These are phyloP conservation scores for Artibeus lituratus DNA, from an alignment of 2,797 vertebrate genomes.

Conservation along the genomic window DNA sequence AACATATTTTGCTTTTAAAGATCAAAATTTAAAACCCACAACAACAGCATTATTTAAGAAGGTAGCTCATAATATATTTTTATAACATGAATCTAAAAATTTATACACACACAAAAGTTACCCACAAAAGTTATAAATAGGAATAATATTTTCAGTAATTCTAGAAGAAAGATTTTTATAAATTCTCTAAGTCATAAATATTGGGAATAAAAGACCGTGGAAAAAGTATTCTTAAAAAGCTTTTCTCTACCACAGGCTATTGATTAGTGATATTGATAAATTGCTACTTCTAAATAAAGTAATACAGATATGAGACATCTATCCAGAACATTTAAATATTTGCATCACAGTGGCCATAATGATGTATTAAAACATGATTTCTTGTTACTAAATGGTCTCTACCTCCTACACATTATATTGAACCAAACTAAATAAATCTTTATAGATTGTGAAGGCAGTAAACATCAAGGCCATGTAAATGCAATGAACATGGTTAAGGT, in stretches of 20 bases:
- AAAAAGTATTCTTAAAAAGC: neutral
- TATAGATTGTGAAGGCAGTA: neutral
- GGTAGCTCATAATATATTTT: neutral
- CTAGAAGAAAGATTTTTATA: neutral
- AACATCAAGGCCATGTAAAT: neutral
- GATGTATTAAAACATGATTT: neutral
- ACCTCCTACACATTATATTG: neutral
- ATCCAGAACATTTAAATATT: neutral
- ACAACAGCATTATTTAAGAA: neutral
- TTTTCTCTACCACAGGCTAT: neutral
- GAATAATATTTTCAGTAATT: neutral
- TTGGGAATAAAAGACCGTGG: neutral
- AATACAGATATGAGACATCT: neutral
- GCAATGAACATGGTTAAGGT: neutral
- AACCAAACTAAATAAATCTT: neutral
- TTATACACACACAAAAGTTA: neutral
- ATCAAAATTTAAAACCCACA: neutral
- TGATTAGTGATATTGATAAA: neutral
- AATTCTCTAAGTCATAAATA: neutral
- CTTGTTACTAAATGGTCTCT: neutral
- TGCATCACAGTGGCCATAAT: neutral
- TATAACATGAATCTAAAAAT: neutral
- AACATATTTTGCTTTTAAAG: neutral
- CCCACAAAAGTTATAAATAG: no score
- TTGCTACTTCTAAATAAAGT: neutral